phyloP scores from a whole-genome alignment of 1,140 invertebrate species.

The Drosophila subpulchrella region DNA sequence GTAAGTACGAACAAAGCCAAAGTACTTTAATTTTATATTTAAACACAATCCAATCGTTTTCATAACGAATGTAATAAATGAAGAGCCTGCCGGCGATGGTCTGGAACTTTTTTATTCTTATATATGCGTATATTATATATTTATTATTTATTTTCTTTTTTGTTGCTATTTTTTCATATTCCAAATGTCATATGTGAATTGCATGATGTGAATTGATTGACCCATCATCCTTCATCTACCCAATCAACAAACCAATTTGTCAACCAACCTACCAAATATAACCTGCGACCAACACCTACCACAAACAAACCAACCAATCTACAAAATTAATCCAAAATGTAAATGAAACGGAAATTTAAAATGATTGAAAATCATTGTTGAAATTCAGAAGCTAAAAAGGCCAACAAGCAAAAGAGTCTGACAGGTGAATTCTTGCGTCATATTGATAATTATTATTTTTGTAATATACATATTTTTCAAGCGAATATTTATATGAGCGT shows the following conservation, averaged over 20 bases:
- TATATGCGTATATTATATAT: constrained; percentile 12
- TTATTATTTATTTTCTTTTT: constrained; percentile 53
- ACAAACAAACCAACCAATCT: constrained; percentile 43
- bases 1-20: constrained; percentile 84
- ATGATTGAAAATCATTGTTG: constrained; percentile 32
- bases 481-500: neutral
- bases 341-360: constrained; percentile 27
- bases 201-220: constrained; percentile 82
- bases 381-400: constrained; percentile 94
- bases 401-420: constrained; percentile 90
- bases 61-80: neutral
- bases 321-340: constrained; percentile 21
- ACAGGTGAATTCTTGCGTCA: constrained; percentile 88
- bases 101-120: neutral
- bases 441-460: constrained; percentile 15
- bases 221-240: constrained; percentile 73
- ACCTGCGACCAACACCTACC: constrained; percentile 50
- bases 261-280: constrained; percentile 50
- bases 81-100: neutral
- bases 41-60: neutral
- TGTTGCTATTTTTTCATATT: constrained; percentile 82
- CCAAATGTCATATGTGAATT: constrained; percentile 77
- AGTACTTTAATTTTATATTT: neutral
- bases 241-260: constrained; percentile 50
- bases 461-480: neutral